phyloP scores from a whole-genome alignment of 1,140 invertebrate species.

The Trachelipus rathkii region DNA sequence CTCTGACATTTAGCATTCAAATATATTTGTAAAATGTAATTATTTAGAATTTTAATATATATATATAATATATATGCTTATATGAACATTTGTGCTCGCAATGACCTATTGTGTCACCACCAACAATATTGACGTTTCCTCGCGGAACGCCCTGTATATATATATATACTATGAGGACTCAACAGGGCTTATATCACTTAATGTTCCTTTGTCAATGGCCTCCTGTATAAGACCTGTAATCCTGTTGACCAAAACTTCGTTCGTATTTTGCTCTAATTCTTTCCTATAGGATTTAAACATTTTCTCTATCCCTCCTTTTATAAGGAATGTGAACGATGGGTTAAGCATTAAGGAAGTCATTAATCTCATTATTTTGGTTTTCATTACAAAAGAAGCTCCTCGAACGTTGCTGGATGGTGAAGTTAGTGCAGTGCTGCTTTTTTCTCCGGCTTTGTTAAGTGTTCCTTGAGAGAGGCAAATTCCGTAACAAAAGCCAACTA shows the following conservation, averaged over 20 bases:
- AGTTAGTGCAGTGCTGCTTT: not conserved
- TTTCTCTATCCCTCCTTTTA: not conserved
- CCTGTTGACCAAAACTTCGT: not conserved
- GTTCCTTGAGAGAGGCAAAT: not conserved
- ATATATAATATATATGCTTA: too few species aligned
- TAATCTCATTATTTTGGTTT: not conserved
- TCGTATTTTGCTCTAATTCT: not conserved
- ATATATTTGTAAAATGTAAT: too few species aligned
- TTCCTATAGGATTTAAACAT: not conserved
- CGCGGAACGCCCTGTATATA: too few species aligned
- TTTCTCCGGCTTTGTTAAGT: conserved; percentile 2
- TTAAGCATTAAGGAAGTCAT: not conserved
- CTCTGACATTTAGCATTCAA: too few species aligned
- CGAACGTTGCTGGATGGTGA: not conserved
- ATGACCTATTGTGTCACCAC: too few species aligned
- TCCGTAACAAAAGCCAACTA: not conserved
- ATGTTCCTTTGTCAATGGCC: not conserved
- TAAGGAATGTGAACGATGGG: not conserved
- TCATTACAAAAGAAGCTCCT: not conserved
- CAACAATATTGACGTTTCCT: too few species aligned
- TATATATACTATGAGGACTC: too few species aligned
- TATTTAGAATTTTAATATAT: too few species aligned
- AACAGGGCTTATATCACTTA: not conserved
- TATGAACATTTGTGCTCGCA: too few species aligned
- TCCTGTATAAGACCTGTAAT: not conserved